Evolutionary conservation across 1,140 invertebrate species (phyloP), one percentile per base, ranked within the genome.

Genomic region (Orius insidiosus): DNA sequence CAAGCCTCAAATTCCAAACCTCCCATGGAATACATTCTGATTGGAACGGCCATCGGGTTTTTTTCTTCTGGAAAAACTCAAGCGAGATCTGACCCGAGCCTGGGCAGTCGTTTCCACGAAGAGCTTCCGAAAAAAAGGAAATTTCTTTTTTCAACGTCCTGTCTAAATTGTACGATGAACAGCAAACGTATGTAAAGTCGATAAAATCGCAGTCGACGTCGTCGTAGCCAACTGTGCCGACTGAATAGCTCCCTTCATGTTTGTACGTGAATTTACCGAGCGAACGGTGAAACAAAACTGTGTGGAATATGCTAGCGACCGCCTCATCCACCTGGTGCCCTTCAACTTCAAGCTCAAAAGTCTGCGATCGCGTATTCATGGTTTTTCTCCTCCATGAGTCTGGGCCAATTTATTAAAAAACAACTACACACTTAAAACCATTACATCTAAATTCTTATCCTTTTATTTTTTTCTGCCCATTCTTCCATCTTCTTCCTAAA

Each of bases 191-290:
- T 19, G 90, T 95, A 56, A 95, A 85, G 65, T 96, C 90, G 52
- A 98, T 85, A 60, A 93, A 95, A 66, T 96, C 86, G 68, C 93
- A 97, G 59, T 94, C 85, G 7, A 95, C 85, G 67, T 97, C 93
- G 53, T 86, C 82, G 57, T 90, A 90, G 39, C 90, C 90, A 16
- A 97, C 75, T 1, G 88, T 93, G 19, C 92, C 89, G 45, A 96
- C 85, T 7, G 87, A 88, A 62, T 95, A 98, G 62, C 80, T 86
- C 52, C 81, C 83, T 64, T 95, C 89, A 59, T 82, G 79, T 63
- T 85, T 86, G 63, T 94, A 95, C 42, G 82, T 77, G 65, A 95
- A 95, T 71, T 96, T 98, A 50, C 93, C 92, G 52, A 88, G 73
- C 38, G 86, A 85, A 53, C 93, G 74, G 61, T 96, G 89, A 60